phyloP scores from a whole-genome alignment of 2,888 invertebrate species.

The Amblyjoppa fuscipennis region DNA sequence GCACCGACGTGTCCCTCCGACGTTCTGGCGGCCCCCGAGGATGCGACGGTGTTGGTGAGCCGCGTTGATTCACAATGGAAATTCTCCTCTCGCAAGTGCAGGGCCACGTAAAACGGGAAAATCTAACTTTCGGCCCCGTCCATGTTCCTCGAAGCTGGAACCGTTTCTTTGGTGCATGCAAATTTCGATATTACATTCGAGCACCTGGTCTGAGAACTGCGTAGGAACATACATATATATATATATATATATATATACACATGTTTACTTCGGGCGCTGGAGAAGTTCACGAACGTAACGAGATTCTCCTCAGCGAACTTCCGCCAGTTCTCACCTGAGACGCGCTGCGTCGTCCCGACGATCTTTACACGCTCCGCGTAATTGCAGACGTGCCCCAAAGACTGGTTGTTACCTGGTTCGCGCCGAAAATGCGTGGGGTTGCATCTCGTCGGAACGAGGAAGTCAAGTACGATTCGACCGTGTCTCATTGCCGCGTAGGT shows the following conservation, averaged over 20 bases:
- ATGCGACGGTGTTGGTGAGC: conserved; percentile 3
- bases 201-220: not conserved
- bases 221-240: no score
- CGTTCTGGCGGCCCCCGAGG: not conserved
- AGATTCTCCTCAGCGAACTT: not conserved
- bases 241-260: no score
- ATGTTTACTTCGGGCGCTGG: not conserved
- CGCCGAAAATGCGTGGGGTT: conserved; percentile 1
- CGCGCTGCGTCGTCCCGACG: conserved; percentile 16
- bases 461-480: conserved; percentile 12
- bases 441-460: conserved; percentile 26
- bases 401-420: not conserved
- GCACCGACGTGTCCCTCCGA: not conserved
- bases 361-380: conserved; percentile 40
- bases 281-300: conserved; percentile 1
- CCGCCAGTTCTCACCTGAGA: conserved; percentile 12
- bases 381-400: conserved; percentile 33
- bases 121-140: not conserved
- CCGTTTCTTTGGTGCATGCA: not conserved
- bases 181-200: not conserved
- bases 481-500: conserved; percentile 24
- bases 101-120: conserved; percentile 28
- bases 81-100: conserved; percentile 45
- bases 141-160: not conserved
- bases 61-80: conserved; percentile 58